These are phyloP conservation scores for Fregetta grallaria DNA, from an alignment of 2,113 vertebrate genomes.

Conservation along the genomic window DNA sequence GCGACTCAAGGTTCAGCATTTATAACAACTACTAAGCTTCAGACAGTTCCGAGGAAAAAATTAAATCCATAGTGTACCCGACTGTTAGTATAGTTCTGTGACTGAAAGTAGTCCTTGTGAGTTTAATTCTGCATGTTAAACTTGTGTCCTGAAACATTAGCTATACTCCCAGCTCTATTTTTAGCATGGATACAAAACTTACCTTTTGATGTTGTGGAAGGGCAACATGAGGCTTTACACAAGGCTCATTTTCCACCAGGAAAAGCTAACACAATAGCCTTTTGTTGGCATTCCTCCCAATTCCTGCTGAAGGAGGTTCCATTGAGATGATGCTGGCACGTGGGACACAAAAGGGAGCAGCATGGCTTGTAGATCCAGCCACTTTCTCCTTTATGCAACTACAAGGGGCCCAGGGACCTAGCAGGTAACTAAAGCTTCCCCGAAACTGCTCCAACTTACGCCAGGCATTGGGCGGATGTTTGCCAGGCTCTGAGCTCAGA, in stretches of 20 bases:
- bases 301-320: background rate
- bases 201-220: background rate
- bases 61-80: rapidly evolving
- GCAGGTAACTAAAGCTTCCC: background rate
- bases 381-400: background rate
- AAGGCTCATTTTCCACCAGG: background rate
- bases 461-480: background rate
- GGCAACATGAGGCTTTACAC: background rate
- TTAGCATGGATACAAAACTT: background rate
- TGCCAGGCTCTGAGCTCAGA: background rate
- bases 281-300: background rate
- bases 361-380: background rate
- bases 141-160: background rate
- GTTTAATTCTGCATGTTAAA: background rate
- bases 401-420: background rate
- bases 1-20: background rate
- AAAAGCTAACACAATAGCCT: background rate
- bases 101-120: background rate
- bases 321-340: background rate
- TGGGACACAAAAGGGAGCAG: background rate
- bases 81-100: background rate
- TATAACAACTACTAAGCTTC: background rate
- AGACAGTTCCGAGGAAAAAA: background rate
- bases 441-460: background rate
- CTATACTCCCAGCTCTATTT: background rate